Base-by-base conservation (phyloP, 2,797 vertebrate species). In the Spinibarbus caldwelli region DNA sequence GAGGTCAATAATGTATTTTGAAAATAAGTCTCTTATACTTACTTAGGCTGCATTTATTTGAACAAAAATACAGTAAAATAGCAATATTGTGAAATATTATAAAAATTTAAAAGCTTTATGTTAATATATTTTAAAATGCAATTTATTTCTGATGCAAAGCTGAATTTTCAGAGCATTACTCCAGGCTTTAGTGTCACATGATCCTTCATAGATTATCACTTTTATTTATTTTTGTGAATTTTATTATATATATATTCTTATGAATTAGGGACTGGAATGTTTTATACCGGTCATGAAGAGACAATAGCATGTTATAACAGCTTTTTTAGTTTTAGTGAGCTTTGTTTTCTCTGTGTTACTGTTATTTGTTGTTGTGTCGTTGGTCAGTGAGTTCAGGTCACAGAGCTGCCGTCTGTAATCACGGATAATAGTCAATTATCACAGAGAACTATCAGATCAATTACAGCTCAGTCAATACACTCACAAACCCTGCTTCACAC, bases 371-470 rank as follows among this genome's bases (percentile, higher is more conserved):
- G 94, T 93, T 94, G 92, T 92, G 93, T 92, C 93, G 93, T 92
- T 85, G 93, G 93, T 95, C 93, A 95, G 94, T 93, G 95, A 93
- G 89, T 92, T 93, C 93, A 94, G 93, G 95, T 94, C 95, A 94
- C 93, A 94, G 95, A 94, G 90, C 95, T 93, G 93, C 93, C 92
- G 92, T 94, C 94, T 95, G 94, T 95, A 95, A 96, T 96, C 94
- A 95, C 92, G 95, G 95, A 95, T 95, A 96, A 96, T 95, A 95
- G 94, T 96, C 95, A 96, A 95, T 96, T 95, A 95, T 96, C 95
- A 96, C 95, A 94, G 94, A 94, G 94, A 95, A 93, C 94, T 93
- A 95, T 95, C 93, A 94, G 95, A 95, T 95, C 95, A 95, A 95
- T 96, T 95, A 95, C 95, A 88, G 86, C 89, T 90, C 92, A 93